Percentiles rank a stretch among this genome's conserved stretches.
phyloP scores from a whole-genome alignment of 2,888 invertebrate genomes.

The Agrotis segetum region DNA sequence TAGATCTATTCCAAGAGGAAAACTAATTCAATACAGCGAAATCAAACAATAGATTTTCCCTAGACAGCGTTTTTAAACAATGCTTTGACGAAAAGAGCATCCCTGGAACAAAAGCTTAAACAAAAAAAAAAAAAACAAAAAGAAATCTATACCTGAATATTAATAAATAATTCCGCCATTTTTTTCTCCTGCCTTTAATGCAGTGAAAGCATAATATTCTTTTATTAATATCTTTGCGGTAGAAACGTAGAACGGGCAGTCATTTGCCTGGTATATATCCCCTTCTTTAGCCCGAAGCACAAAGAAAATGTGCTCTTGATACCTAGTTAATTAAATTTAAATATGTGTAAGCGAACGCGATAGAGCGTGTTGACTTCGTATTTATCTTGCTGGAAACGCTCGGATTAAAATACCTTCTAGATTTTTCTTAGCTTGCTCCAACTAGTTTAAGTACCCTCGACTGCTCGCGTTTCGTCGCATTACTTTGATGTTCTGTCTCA shows the following conservation, averaged over 20 bases:
- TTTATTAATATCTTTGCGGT: constrained; percentile 74
- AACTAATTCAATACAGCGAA: neutral
- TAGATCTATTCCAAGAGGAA: neutral
- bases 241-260: constrained; percentile 70
- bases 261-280: constrained; percentile 76
- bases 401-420: constrained; percentile 54
- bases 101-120: neutral
- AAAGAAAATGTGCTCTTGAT: constrained; percentile 83
- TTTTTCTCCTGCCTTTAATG: constrained; percentile 69
- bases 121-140: neutral
- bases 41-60: constrained; percentile 21
- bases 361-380: constrained; percentile 66
- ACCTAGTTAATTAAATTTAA: constrained; percentile 86
- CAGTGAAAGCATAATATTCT: constrained; percentile 67
- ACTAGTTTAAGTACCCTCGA: constrained; percentile 18
- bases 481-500: constrained; percentile 26
- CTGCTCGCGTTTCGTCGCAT: neutral
- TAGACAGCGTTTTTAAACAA: neutral
- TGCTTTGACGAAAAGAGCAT: constrained; percentile 11
- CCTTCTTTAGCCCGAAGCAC: constrained; percentile 75
- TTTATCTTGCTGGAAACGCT: constrained; percentile 56
- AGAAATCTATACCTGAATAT: constrained; percentile 67
- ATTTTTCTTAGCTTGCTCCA: constrained; percentile 56
- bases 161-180: constrained; percentile 74
- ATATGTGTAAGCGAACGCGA: constrained; percentile 72